phyloP scores from a whole-genome alignment of 1,140 invertebrate genomes.

The Tenebrio molitor region DNA sequence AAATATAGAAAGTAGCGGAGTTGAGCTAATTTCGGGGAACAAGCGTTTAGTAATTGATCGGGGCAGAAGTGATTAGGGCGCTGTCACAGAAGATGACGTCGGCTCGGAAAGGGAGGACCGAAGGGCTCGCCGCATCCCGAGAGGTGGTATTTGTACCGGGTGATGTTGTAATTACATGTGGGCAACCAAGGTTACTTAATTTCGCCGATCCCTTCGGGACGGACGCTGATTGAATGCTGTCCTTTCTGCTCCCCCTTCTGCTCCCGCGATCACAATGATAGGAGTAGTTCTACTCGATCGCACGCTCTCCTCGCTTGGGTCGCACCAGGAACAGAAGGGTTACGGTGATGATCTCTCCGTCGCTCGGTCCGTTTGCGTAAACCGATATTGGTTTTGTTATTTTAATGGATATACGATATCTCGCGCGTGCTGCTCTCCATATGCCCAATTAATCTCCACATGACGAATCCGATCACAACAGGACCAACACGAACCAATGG shows the following conservation, averaged over 20 bases:
- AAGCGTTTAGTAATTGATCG: slow-evolving; percentile 42
- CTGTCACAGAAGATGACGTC: slow-evolving; percentile 49
- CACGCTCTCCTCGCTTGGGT: not conserved
- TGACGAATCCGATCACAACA: slow-evolving; percentile 24
- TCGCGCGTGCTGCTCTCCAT: slow-evolving; percentile 31
- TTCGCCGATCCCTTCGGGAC: slow-evolving; percentile 50
- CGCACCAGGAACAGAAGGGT: slow-evolving; percentile 18
- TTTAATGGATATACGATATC: slow-evolving; percentile 47
- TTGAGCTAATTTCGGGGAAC: slow-evolving; percentile 24
- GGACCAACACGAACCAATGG: not conserved
- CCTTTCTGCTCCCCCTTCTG: slow-evolving; percentile 36
- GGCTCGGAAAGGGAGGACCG: slow-evolving; percentile 7
- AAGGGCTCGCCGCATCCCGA: slow-evolving; percentile 27
- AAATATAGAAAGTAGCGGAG: too few species aligned
- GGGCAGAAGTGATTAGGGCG: slow-evolving; percentile 44
- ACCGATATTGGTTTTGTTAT: slow-evolving; percentile 47
- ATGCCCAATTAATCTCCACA: slow-evolving; percentile 26
- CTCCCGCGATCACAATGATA: slow-evolving; percentile 14
- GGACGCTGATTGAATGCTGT: slow-evolving; percentile 54
- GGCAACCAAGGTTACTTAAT: slow-evolving; percentile 57
- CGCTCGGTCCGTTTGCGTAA: slow-evolving; percentile 16
- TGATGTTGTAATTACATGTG: slow-evolving; percentile 55
- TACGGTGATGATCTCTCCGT: slow-evolving; percentile 10
- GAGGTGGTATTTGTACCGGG: slow-evolving; percentile 55
- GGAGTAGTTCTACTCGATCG: slow-evolving; percentile 1